These are phyloP conservation scores for Trypoxylus dichotomus DNA, from an alignment of 1,140 invertebrate species.

Conservation along the genomic window DNA sequence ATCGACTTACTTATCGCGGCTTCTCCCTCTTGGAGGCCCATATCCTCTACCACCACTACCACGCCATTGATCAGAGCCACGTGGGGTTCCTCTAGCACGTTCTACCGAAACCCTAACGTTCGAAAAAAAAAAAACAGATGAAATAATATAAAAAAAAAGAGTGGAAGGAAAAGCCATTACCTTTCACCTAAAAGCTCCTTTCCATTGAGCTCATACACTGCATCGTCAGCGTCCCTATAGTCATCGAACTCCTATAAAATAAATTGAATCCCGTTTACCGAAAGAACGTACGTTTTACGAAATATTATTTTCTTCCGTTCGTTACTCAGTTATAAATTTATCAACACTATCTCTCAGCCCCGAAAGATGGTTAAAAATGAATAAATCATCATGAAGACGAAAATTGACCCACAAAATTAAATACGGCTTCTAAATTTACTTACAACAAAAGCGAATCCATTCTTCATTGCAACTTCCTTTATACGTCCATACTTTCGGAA, in stretches of 20 bases:
- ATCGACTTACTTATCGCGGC: conserved; percentile 51
- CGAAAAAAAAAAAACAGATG: conserved; percentile 19
- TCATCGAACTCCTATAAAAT: conserved; percentile 86
- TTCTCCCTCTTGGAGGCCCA: conserved; percentile 43
- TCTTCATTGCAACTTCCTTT: conserved; percentile 95
- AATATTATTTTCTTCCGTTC: background rate
- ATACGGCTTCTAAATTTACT: conserved; percentile 20
- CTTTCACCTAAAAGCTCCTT: conserved; percentile 91
- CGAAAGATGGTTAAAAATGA: background rate
- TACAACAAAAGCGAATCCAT: conserved; percentile 96
- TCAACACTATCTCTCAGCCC: background rate
- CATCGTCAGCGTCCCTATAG: conserved; percentile 97
- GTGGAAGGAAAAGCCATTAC: conserved; percentile 29
- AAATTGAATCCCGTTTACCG: background rate
- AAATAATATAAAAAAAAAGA: background rate
- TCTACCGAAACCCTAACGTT: conserved; percentile 77
- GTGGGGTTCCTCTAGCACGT: conserved; percentile 76
- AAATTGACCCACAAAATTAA: no score
- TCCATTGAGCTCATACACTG: conserved; percentile 96
- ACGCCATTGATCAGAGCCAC: conserved; percentile 57
- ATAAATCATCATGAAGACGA: background rate
- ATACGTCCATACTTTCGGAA: conserved; percentile 97
- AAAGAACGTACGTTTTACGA: background rate
- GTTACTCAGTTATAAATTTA: background rate
- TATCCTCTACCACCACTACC: conserved; percentile 43